These are phyloP conservation scores for Maconellicoccus hirsutus DNA, from an alignment of 1,140 invertebrate species.

Conservation along the genomic window DNA sequence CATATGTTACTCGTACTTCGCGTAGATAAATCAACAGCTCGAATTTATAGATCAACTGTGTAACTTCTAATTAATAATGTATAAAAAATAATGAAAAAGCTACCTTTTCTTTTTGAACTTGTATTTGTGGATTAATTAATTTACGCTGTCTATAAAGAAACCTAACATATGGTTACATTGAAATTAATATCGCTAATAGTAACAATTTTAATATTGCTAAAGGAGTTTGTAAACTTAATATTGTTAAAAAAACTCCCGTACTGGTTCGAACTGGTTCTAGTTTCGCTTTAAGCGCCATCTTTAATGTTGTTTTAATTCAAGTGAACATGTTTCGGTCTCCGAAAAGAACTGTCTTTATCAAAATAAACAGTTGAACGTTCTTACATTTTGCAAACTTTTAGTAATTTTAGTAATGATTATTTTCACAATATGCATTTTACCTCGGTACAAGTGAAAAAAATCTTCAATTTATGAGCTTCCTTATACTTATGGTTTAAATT, in stretches of 20 bases:
- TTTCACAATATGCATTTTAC: too few relatives aligned
- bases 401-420: neutral
- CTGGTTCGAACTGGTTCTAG: neutral
- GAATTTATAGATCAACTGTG: slow-evolving; percentile 5
- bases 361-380: neutral
- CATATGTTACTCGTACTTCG: neutral
- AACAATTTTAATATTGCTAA: neutral
- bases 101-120: neutral
- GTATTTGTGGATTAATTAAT: neutral
- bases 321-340: too few relatives aligned
- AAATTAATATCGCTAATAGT: neutral
- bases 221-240: slow-evolving; percentile 4
- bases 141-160: neutral
- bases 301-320: neutral
- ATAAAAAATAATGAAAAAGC: slow-evolving; percentile 8
- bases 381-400: too few relatives aligned
- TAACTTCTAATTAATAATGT: slow-evolving; percentile 2
- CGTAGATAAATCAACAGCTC: neutral
- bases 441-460: too few relatives aligned
- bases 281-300: neutral
- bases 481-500: neutral
- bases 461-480: neutral
- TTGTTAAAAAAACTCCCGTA: neutral
- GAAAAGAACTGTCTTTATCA: neutral
- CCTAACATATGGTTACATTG: neutral